phyloP scores from a whole-genome alignment of 2,113 vertebrate genomes.

The Leucopsar rothschildi region DNA sequence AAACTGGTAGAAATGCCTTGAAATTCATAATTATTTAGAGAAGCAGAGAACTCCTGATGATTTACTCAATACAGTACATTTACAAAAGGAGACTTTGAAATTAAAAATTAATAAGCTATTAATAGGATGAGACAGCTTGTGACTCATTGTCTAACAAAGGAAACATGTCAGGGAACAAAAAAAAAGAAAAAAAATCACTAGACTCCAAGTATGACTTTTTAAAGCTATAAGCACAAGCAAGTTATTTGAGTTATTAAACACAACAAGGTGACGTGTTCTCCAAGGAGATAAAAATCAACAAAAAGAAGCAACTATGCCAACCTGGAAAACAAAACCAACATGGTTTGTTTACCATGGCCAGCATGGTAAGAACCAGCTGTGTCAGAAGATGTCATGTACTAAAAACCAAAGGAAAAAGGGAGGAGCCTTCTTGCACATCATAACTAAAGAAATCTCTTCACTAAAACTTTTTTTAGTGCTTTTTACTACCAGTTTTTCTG shows the following conservation, averaged over 20 bases:
- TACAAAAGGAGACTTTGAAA: not conserved
- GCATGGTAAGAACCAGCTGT: not conserved
- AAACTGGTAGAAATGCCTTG: not conserved
- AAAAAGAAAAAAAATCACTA: not conserved
- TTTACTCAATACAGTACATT: slow-evolving; percentile 17
- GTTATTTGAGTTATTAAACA: not conserved
- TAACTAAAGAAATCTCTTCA: not conserved
- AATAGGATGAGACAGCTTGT: slow-evolving; percentile 40
- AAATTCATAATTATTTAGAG: not conserved
- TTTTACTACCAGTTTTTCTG: not conserved
- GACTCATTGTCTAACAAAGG: slow-evolving; percentile 41
- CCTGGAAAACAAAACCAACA: not conserved
- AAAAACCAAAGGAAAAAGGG: not conserved
- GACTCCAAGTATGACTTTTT: not conserved
- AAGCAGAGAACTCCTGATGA: not conserved
- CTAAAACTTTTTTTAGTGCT: not conserved
- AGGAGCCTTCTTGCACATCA: not conserved
- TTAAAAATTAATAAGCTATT: slow-evolving; percentile 51
- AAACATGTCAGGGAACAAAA: not conserved
- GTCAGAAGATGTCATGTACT: not conserved
- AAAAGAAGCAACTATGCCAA: not conserved
- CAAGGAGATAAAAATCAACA: not conserved
- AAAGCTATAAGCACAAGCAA: not conserved
- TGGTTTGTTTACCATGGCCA: not conserved
- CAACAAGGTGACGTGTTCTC: not conserved